Percentiles rank a stretch among this genome's conserved stretches.
These are phyloP conservation scores for Lasioglossum villosulum DNA, from an alignment of 2,888 invertebrate genomes.

Conservation along the genomic window DNA sequence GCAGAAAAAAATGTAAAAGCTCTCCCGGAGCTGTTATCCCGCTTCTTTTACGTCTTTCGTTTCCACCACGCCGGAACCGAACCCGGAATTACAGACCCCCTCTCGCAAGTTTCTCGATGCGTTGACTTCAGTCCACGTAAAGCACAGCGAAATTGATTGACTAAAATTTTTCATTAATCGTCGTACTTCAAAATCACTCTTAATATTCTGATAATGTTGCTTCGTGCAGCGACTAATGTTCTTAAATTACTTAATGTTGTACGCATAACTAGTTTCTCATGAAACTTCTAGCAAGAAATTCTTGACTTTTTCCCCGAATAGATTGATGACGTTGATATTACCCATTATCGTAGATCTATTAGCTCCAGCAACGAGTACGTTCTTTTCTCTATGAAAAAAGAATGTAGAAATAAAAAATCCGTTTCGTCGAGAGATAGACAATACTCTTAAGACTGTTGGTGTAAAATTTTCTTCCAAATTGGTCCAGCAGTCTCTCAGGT, in stretches of 20 bases:
- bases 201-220: neutral
- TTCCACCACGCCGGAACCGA: neutral
- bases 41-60: neutral
- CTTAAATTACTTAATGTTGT: too few relatives aligned
- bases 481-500: neutral
- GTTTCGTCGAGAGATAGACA: too few relatives aligned
- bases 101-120: neutral
- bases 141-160: too few relatives aligned
- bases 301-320: too few relatives aligned
- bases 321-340: too few relatives aligned
- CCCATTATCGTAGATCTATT: too few relatives aligned
- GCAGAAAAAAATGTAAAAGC: conserved; percentile 6
- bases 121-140: neutral
- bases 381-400: neutral
- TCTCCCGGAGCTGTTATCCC: conserved; percentile 2
- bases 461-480: neutral
- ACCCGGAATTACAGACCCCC: neutral
- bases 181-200: neutral
- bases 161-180: too few relatives aligned
- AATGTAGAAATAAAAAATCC: neutral
- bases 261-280: too few relatives aligned
- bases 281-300: too few relatives aligned
- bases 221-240: too few relatives aligned
- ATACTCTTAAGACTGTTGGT: too few relatives aligned
- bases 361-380: too few relatives aligned